Percentiles rank a stretch among this genome's conserved stretches.
phyloP scores from a whole-genome alignment of 2,888 invertebrate species.

The Campaea margaritaria region DNA sequence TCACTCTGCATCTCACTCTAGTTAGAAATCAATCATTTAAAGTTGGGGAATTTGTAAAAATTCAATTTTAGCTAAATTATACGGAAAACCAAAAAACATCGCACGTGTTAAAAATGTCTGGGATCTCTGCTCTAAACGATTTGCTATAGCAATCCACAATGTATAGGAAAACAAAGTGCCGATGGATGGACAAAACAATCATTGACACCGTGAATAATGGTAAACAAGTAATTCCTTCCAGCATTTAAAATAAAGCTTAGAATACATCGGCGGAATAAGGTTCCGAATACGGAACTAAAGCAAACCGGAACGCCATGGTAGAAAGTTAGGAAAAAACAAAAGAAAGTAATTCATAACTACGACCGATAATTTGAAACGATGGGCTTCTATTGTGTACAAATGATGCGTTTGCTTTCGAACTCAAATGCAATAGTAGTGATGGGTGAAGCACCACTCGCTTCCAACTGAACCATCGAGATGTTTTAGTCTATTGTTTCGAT shows the following conservation, averaged over 20 bases:
- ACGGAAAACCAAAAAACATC: too few relatives aligned
- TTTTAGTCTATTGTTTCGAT: too few relatives aligned
- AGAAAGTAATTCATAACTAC: conserved; percentile 35
- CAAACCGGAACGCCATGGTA: conserved; percentile 28
- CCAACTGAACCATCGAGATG: too few relatives aligned
- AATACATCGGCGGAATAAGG: conserved; percentile 12
- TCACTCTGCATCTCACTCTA: too few relatives aligned
- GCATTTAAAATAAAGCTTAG: conserved; percentile 12
- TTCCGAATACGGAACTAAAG: conserved; percentile 20
- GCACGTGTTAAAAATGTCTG: too few relatives aligned
- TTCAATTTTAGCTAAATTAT: too few relatives aligned
- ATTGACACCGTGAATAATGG: background rate
- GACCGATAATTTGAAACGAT: conserved; percentile 10
- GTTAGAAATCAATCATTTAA: too few relatives aligned
- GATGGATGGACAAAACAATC: background rate
- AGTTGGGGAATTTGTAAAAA: too few relatives aligned
- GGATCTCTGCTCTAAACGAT: too few relatives aligned
- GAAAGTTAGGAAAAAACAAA: conserved; percentile 36
- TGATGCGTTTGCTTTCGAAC: conserved; percentile 20
- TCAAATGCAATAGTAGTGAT: background rate
- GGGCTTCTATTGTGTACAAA: conserved; percentile 12
- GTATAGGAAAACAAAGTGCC: background rate
- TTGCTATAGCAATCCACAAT: too few relatives aligned
- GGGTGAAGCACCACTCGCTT: too few relatives aligned
- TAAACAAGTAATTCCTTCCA: background rate